Conservation (phyloP, 2,797 vertebrate species). For the Borostomias antarcticus region DNA sequence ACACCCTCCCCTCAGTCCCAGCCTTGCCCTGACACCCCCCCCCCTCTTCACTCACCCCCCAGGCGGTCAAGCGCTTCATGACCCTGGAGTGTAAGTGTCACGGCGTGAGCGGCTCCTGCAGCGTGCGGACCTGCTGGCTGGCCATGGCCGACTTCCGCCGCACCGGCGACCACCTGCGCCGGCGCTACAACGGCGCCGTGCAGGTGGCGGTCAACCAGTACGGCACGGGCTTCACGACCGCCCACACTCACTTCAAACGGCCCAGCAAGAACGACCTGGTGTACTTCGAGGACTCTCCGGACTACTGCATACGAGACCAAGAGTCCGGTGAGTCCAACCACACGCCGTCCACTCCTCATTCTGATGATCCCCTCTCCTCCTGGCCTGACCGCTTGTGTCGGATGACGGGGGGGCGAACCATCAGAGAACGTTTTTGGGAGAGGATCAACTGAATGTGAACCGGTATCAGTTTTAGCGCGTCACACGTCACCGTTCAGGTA, state of each 20-base stretch:
- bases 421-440: no score
- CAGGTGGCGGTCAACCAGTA: conserved; percentile 97
- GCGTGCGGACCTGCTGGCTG: conserved; percentile 92
- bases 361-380: no score
- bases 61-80: conserved; percentile 95
- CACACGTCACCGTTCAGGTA: no score
- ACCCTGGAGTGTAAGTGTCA: conserved; percentile 95
- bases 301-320: conserved; percentile 92
- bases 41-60: conserved; percentile 23
- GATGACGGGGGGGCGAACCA: no score
- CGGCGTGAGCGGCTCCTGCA: conserved; percentile 93
- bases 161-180: conserved; percentile 90
- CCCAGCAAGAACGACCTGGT: conserved; percentile 93
- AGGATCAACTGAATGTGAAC: no score
- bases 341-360: no score
- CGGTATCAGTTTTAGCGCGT: no score
- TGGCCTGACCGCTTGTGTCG: no score
- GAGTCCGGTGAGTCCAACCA: conserved; percentile 83
- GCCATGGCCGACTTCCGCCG: conserved; percentile 93
- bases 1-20: neutral
- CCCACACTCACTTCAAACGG: conserved; percentile 86
- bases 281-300: conserved; percentile 94
- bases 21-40: no score
- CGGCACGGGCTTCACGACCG: conserved; percentile 88
- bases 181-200: conserved; percentile 89